Evolutionary conservation across 2,113 vertebrate species (phyloP), one percentile per base, ranked within the genome.

Genomic region (Cryptotis parvus): DNA sequence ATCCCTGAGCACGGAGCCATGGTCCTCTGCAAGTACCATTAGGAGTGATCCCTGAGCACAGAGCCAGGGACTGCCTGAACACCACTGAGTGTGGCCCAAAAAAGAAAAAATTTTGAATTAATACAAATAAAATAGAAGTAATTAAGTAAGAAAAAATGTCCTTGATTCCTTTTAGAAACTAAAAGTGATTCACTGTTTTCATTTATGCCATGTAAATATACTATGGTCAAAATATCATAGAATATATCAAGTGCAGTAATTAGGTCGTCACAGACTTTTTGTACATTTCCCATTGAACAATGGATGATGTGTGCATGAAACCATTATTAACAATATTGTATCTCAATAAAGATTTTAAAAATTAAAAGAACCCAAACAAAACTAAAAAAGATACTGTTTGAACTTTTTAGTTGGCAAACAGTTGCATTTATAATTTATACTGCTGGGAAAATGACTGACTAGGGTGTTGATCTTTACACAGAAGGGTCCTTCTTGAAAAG

Each of bases 381-480:
- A 14, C 45, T 49, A n/a, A n/a, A n/a, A n/a, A n/a, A n/a, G n/a
- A n/a, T n/a, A n/a, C n/a, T 85, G 6, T 68, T 65, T 41, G 37
- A 27, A 77, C 45, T 68, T 45, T 5, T 75, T 86, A 89, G 16
- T 66, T 86, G 87, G 79, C 26, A 83, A 76, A 66, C 35, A 79
- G 75, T 83, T 94, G n/a, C 52, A 35, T 81, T 83, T 89, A 79
- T 76, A 78, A 87, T 86, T 89, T 91, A 52, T n/a, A 52, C 16
- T 63, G 33, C 84, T 88, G 83, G 35, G 84, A 41, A 87, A 91
- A 78, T 84, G 84, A 74, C 33, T 84, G 14, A 22, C 41, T 65
- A 52, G 39, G 39, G 63, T 80, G 80, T 75, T 27, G 43, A 41
- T 65, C 79, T 8, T 76, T 66, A 58, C 70, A 87, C 4, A 65